phyloP scores from a whole-genome alignment of 2,113 vertebrate genomes.

The Psittacara wagleri region DNA sequence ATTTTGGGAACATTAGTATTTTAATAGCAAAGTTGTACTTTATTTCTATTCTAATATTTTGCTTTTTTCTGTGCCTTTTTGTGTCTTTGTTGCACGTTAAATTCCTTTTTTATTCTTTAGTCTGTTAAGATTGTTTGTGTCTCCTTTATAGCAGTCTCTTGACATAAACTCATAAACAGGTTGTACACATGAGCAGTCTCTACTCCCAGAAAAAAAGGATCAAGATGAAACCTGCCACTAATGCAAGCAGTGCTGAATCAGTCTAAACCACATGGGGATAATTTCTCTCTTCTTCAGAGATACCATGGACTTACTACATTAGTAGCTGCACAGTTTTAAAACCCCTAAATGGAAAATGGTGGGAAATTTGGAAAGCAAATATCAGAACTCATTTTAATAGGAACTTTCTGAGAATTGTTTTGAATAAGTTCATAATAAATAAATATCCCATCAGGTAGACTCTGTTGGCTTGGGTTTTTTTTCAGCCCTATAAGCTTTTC shows the following conservation, averaged over 20 bases:
- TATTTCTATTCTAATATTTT: background rate
- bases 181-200: constrained; percentile 34
- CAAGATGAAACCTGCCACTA: constrained; percentile 38
- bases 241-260: constrained; percentile 8
- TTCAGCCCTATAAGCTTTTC: background rate
- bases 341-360: background rate
- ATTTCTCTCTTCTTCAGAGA: constrained; percentile 3
- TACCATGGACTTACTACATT: background rate
- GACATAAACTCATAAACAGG: background rate
- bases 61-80: background rate
- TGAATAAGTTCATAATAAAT: background rate
- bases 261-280: background rate
- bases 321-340: constrained; percentile 15
- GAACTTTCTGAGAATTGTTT: background rate
- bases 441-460: background rate
- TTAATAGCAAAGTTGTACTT: background rate
- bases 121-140: background rate
- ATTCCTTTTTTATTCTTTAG: background rate
- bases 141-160: constrained; percentile 16
- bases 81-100: background rate
- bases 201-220: background rate
- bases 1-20: background rate
- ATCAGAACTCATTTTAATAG: background rate
- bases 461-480: background rate
- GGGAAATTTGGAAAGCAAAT: background rate